phyloP scores from a whole-genome alignment of 1,140 invertebrate species.

The Mactra quadrangularis region DNA sequence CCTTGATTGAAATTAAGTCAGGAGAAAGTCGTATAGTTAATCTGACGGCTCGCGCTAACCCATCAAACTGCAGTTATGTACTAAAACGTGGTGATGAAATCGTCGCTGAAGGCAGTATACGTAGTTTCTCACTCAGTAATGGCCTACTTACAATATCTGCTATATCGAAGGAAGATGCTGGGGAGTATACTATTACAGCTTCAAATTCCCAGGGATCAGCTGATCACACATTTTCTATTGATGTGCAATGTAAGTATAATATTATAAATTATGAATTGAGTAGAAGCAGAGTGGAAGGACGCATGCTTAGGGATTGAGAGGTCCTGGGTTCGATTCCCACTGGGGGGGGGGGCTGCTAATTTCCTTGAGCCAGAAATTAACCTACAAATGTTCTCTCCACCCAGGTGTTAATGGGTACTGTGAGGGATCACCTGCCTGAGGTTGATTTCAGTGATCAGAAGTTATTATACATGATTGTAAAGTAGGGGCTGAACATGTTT shows the following conservation, averaged over 20 bases:
- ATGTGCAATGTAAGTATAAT: conserved; percentile 95
- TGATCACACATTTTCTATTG: conserved; percentile 91
- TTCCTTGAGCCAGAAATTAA: too few relatives aligned
- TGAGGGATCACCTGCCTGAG: too few relatives aligned
- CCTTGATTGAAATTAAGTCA: conserved; percentile 89
- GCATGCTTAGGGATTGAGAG: too few relatives aligned
- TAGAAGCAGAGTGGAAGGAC: too few relatives aligned
- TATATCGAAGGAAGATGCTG: conserved; percentile 91
- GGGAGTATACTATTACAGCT: conserved; percentile 94
- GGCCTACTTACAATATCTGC: conserved; percentile 92
- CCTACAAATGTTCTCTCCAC: too few relatives aligned
- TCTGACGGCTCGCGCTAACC: conserved; percentile 93
- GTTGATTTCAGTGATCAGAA: too few relatives aligned
- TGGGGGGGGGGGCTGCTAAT: too few relatives aligned
- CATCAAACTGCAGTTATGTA: conserved; percentile 81
- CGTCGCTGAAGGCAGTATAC: conserved; percentile 57
- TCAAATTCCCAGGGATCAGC: conserved; percentile 94
- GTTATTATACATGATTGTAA: too few relatives aligned
- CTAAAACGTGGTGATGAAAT: conserved; percentile 43
- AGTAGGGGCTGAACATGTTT: too few relatives aligned
- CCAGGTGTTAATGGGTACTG: too few relatives aligned
- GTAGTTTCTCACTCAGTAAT: conserved; percentile 87
- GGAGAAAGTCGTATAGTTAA: conserved; percentile 92
- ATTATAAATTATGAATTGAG: too few relatives aligned
- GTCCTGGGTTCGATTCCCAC: too few relatives aligned